Conservation (phyloP, 1,140 invertebrate genomes). For the Alviniconcha marisindica region DNA sequence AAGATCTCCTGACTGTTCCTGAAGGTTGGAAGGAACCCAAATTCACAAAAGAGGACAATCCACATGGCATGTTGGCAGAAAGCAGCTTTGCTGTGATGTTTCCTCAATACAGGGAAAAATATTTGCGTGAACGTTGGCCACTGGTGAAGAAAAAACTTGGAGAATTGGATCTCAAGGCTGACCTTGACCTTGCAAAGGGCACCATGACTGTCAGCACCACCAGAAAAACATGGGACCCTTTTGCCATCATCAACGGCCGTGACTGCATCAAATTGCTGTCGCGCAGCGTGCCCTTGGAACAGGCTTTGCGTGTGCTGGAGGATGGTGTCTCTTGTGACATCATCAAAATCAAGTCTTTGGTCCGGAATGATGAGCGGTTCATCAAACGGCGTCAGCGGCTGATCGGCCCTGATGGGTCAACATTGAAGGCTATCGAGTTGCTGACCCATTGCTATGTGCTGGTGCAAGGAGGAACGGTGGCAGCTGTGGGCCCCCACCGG, state of each 20-base stretch:
- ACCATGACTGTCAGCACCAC: constrained; percentile 97
- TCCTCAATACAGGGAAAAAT: constrained; percentile 97
- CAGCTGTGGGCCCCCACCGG: constrained; percentile 95
- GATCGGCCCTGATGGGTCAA: constrained; percentile 97
- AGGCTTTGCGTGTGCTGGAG: constrained; percentile 82
- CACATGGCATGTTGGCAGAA: constrained; percentile 86
- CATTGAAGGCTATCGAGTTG: constrained; percentile 97
- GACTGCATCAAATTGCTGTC: constrained; percentile 97
- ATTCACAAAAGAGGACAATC: constrained; percentile 94
- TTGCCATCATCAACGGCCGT: constrained; percentile 96
- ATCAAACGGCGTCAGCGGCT: constrained; percentile 95
- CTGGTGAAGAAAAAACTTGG: constrained; percentile 90
- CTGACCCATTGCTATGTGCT: constrained; percentile 98
- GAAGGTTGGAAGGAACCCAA: constrained; percentile 87
- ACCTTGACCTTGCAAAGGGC: constrained; percentile 96
- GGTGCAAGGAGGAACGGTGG: constrained; percentile 98
- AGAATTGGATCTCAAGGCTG: constrained; percentile 85
- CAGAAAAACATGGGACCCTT: constrained; percentile 99
- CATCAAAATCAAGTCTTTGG: constrained; percentile 95
- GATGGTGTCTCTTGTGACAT: constrained; percentile 97
- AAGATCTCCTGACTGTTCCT: constrained; percentile 71
- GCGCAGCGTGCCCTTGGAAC: constrained; percentile 97
- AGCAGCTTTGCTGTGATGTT: constrained; percentile 89
- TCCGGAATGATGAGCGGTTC: constrained; percentile 96
- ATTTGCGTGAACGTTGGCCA: constrained; percentile 97